Evolutionary conservation across 2,888 invertebrate genomes (phyloP).

Genomic region (Trachelus iudaicus): DNA sequence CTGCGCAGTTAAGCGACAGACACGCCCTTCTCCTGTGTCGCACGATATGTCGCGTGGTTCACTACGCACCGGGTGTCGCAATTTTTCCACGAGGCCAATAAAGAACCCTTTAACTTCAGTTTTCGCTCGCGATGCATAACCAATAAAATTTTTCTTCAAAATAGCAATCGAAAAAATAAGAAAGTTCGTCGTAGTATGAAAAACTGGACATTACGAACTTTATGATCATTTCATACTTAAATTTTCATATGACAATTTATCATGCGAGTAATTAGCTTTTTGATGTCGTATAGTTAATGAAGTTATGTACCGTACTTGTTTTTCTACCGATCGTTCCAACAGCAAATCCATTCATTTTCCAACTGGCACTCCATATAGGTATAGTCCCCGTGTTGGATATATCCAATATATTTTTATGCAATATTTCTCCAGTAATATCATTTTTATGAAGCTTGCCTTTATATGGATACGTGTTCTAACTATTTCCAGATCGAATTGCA

Average conservation of each 20-base stretch:
- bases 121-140: not conserved
- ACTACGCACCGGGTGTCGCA: constrained; percentile 48
- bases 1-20: constrained; percentile 61
- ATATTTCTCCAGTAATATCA: not conserved
- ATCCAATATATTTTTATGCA: not conserved
- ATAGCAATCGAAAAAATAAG: not conserved
- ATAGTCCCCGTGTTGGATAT: not conserved
- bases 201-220: not conserved
- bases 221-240: not conserved
- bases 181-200: not conserved
- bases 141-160: not conserved
- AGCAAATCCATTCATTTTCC: not conserved
- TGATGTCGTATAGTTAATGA: not conserved
- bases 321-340: not conserved
- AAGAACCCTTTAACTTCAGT: not conserved
- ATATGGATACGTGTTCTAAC: not conserved
- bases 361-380: not conserved
- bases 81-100: constrained; percentile 11
- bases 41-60: constrained; percentile 54
- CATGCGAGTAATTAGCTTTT: not conserved
- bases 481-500: not conserved
- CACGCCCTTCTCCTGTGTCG: constrained; percentile 62
- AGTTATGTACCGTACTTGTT: not conserved
- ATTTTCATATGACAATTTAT: not conserved
- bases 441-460: not conserved